Base-by-base conservation (phyloP, 2,888 invertebrate species). In the Monopis laevigella region DNA sequence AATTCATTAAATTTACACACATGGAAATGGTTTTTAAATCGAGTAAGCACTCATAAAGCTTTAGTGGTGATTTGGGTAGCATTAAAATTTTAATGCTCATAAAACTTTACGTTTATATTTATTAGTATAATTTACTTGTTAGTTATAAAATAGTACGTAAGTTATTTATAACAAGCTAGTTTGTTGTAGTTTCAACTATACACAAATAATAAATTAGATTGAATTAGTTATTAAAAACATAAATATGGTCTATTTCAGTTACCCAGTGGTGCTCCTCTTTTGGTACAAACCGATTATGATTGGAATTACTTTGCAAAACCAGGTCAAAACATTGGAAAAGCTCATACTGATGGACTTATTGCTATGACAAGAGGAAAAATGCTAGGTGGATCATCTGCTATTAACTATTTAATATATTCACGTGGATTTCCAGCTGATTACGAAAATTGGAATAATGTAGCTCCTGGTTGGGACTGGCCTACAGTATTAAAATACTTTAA, bases 401-500 rank as follows among this genome's bases (percentile, higher is more conserved):
- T 26, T 18, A 28, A 26, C 16, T 35, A 42, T 17, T 27, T 30
- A 11, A 42, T 42, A 17, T 29, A 29, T 42, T 42, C 8, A 18
- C 28, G 42, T 16, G 42, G 42, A 14, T 28, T 35, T 29, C 30
- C 30, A 30, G 42, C 29, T 16, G 39, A 42, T 21, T 42, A 38
- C 16, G 24, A 42, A 10, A n/a, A 19, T n/a, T 42, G 42, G 42
- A 35, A 36, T 8, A 13, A 17, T 2, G 19, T 19, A 3, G 42
- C 35, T 6, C 10, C 19, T 7, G 42, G 42, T 10, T 42, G 42
- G 42, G 38, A 42, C 16, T 38, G 32, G 29, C 17, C 29, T 1
- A 30, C 30, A 6, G 38, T 39, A 6, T 24, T 42, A 8, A 12
- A 45, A 8, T 43, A 45, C 16, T 45, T 45, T 34, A 43, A 41